Base-by-base conservation (phyloP, 2,113 vertebrate genomes). In the Pelmatolapia mariae region DNA sequence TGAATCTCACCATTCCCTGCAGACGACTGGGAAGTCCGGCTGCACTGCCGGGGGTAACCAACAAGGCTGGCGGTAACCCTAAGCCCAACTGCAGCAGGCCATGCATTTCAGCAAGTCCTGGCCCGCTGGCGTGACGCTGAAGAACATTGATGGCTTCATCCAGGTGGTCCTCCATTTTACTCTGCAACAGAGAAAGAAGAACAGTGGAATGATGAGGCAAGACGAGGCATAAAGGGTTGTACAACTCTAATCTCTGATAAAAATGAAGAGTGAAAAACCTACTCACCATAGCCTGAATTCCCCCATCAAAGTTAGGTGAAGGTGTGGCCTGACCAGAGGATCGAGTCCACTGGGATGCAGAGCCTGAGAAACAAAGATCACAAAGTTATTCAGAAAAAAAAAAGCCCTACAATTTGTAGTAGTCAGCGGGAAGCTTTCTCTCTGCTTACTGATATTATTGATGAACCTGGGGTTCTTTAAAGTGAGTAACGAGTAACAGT, bases 121-220 rank as follows among this genome's bases (percentile, higher is more conserved):
- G 8, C 82, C 92, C 98, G 56, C 98, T 98, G 0, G 98, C 98
- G 0, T 99, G 98, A 89, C 97, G 98, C 86, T 98, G 96, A 89
- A 99, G 96, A 89, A 99, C 99, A 0, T 98, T 97, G 94, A 99
- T 98, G 79, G 98, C 99, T 95, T 99, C 99, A 1, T 99, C 99
- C 95, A 99, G 96, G 82, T 96, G 98, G 93, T 99, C 99, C 90
- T 98, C 98, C 97, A 99, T 95, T 94, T 99, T 99, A 96, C 89
- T 98, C 95, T 97, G 97, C 95, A 96, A 82, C 26, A 87, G 31
- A 76, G 12, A 29, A 18, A 4, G 71, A 82, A 82, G 43, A 80
- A 85, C 19, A 45, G 29, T 5, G 11, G 5, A 68, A 66, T 3
- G 8, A 15, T 78, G 43, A 83, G 31, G 80, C 31, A 68, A 56